These are phyloP conservation scores for Idaea dimidiata DNA, from an alignment of 2,888 invertebrate genomes.

Conservation along the genomic window DNA sequence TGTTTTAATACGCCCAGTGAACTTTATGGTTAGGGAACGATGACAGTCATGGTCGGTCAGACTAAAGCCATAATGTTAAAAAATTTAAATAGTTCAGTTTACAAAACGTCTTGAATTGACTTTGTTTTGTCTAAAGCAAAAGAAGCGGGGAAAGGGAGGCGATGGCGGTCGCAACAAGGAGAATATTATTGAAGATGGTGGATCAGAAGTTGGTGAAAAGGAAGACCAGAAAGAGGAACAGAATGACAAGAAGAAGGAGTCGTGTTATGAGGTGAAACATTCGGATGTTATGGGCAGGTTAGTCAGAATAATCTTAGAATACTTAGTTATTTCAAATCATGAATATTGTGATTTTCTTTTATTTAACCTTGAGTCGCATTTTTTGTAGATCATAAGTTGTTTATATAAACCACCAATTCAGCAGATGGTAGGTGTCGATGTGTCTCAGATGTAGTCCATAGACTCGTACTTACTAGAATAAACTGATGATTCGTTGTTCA, in stretches of 20 bases:
- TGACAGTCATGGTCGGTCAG: too few species aligned
- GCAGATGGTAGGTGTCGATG: too few species aligned
- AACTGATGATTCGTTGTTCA: too few species aligned
- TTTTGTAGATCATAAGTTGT: too few species aligned
- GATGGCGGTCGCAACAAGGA: slow-evolving; percentile 61
- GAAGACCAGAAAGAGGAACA: slow-evolving; percentile 34
- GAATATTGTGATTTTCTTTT: too few species aligned
- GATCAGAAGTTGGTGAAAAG: slow-evolving; percentile 18
- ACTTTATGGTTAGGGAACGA: too few species aligned
- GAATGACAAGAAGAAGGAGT: slow-evolving; percentile 81
- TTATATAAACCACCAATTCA: too few species aligned
- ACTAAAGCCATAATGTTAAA: neutral
- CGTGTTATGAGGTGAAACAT: slow-evolving; percentile 79
- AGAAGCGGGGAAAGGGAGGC: slow-evolving; percentile 59
- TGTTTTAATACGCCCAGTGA: too few species aligned
- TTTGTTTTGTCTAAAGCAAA: slow-evolving; percentile 58
- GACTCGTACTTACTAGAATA: too few species aligned
- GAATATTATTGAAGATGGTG: slow-evolving; percentile 52
- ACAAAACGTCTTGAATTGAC: neutral
- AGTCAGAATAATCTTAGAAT: slow-evolving; percentile 18
- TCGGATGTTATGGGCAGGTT: slow-evolving; percentile 84
- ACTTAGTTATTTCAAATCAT: too few species aligned
- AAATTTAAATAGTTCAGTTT: neutral
- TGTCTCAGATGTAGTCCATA: too few species aligned
- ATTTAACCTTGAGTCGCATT: too few species aligned